These are phyloP conservation scores for Condylura cristata DNA, from an alignment of 2,113 vertebrate species.

Conservation along the genomic window DNA sequence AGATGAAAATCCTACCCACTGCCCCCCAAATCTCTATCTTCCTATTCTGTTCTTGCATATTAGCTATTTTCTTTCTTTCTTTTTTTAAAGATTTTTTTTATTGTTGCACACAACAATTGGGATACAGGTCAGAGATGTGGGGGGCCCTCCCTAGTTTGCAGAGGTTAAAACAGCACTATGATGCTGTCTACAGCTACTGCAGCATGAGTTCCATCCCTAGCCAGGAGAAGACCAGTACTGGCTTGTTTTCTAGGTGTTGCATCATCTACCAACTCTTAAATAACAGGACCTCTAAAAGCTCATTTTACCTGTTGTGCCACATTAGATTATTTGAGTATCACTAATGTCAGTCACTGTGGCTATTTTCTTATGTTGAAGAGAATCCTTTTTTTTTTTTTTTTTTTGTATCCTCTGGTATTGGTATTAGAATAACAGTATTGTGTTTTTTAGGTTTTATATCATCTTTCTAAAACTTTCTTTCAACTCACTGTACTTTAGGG, in stretches of 20 bases:
- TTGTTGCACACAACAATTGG: no score
- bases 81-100: no score
- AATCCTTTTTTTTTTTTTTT: background rate
- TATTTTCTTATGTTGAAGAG: no score
- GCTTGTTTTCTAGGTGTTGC: background rate
- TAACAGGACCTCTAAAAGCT: background rate
- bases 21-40: background rate
- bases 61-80: no score
- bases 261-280: background rate
- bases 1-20: background rate
- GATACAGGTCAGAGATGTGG: no score
- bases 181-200: no score
- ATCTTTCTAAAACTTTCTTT: slow-evolving; percentile 1
- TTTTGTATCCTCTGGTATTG: background rate
- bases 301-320: background rate
- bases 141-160: no score
- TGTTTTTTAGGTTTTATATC: background rate
- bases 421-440: background rate
- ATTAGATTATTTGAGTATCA: background rate
- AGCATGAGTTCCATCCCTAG: no score
- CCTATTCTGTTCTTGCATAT: background rate
- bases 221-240: no score
- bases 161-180: no score
- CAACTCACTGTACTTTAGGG: background rate
- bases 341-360: background rate